A percentile compares a stretch with the other conserved stretches of the same genome.
These are phyloP conservation scores for Baccha elongata DNA, from an alignment of 2,888 invertebrate species.

Conservation along the genomic window DNA sequence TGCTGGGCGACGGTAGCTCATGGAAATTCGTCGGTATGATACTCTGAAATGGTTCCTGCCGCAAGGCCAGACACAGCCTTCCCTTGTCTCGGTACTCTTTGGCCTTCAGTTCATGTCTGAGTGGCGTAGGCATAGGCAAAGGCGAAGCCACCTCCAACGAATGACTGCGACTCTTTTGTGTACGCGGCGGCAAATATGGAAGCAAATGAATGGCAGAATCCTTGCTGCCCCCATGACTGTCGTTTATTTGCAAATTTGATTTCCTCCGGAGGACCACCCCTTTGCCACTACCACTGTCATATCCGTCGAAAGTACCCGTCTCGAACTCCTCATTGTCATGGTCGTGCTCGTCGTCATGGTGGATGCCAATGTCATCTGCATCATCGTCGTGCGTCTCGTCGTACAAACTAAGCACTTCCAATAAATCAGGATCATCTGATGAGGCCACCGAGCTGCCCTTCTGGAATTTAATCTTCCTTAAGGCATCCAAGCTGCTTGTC, in stretches of 20 bases:
- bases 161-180: constrained; percentile 79
- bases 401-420: constrained; percentile 81
- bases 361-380: constrained; percentile 75
- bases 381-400: constrained; percentile 79
- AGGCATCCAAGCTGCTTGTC: constrained; percentile 78
- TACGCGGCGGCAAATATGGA: constrained; percentile 74
- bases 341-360: constrained; percentile 76
- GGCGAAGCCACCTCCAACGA: constrained; percentile 79
- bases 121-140: constrained; percentile 67
- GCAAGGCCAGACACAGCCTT: constrained; percentile 80
- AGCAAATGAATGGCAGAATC: constrained; percentile 79
- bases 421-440: constrained; percentile 81
- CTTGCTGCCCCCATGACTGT: constrained; percentile 72
- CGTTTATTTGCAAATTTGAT: constrained; percentile 72
- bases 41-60: constrained; percentile 81
- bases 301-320: constrained; percentile 78
- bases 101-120: constrained; percentile 69
- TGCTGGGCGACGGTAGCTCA: constrained; percentile 82
- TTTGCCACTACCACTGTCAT: constrained; percentile 76
- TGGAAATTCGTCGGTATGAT: constrained; percentile 80
- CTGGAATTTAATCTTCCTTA: constrained; percentile 80
- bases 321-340: constrained; percentile 80
- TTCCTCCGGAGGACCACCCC: constrained; percentile 80
- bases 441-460: constrained; percentile 80
- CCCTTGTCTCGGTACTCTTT: constrained; percentile 77